Evolutionary conservation across 2,113 vertebrate species (phyloP), one percentile per base, ranked within the genome.

Genomic region (Xenopus borealis): DNA sequence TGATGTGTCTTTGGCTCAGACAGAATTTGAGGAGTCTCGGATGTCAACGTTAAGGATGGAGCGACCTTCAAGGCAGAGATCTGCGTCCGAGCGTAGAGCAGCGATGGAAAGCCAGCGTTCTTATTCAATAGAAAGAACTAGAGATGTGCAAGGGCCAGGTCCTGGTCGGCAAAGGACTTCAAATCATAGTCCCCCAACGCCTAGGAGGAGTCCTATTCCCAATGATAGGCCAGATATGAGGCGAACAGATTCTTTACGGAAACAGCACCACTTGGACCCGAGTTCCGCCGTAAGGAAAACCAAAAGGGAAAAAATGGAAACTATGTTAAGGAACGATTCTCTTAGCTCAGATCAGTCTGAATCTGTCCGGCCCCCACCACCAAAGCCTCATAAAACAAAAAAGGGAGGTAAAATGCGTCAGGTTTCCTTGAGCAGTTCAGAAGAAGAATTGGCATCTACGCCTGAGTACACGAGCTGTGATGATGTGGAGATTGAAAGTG

Each of bases 391-490:
- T 86, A 99, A 98, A 91, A 95, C 92, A 1, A 99, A 99, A 91
- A 95, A 96, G 69, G 95, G 94, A 70, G 97, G 97, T 80, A 99
- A 98, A 91, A 97, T 95, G 94, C 92, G 97, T 55, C 96, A 98
- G 87, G 93, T 98, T 80, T 98, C 97, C 0, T 82, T 99, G 80
- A 99, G 97, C 89, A 99, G 97, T 81, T 99, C 97, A 2, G 97
- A 99, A 87, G 97, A 99, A 85, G 97, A 99, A 79, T 80, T 99
- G 83, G 96, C 97, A 17, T 98, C 97, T 72, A 98, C 97, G 0
- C 97, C 97, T 0, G 97, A 99, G 78, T 99, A 98, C 79, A 99
- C 97, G 3, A 99, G 97, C 85, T 99, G 97, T 78, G 97, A 99
- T 75, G 97, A 99, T 52, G 96, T 98, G 78, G 97, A 99, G 88